Evolutionary conservation across 2,888 invertebrate genomes (phyloP), one percentile per base, ranked within the genome.

Genomic region (Drosophila tripunctata): DNA sequence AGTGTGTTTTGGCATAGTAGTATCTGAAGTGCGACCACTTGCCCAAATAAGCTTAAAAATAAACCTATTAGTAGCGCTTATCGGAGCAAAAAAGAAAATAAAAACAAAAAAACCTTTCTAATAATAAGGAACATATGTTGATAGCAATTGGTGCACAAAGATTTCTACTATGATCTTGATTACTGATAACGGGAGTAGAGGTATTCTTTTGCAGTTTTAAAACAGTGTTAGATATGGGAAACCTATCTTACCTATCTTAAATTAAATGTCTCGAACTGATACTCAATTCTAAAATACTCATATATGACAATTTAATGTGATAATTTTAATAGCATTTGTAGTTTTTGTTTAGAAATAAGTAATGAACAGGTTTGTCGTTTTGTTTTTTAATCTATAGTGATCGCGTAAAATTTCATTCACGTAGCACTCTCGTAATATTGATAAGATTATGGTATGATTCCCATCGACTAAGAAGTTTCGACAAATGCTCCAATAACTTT

Each of bases 361-460:
- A 56, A 10, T 33, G 12, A 48, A 14, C 30, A 10, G 3, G 14
- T 33, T 14, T 8, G 44, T 6, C 14, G 22, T 17, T 35, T 31
- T n/a, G n/a, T n/a, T 22, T 43, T n/a, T 4, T 36, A n/a, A 48
- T 33, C 65, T 40, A 12, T 51, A 12, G 6, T 3, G 6, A 67
- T 52, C 47, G 41, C 45, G 22, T 36, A 38, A 38, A 50, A 71
- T 63, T 67, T 67, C 38, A 64, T 47, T 71, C 56, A 22, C 30
- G 10, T 15, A 40, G 10, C 24, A 21, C 24, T 48, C 8, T 21
- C 38, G 10, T 15, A 7, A 19, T 40, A 19, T 27, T 58, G 71
- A 71, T 67, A 55, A 71, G 71, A 63, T 63, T 51, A 55, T 67
- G 57, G 62, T 45, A 63, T 58, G 63, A 54, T 63, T 41, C 19